Evolutionary conservation across 2,113 vertebrate species (phyloP).

Genomic region (Scartelaos histophorus): DNA sequence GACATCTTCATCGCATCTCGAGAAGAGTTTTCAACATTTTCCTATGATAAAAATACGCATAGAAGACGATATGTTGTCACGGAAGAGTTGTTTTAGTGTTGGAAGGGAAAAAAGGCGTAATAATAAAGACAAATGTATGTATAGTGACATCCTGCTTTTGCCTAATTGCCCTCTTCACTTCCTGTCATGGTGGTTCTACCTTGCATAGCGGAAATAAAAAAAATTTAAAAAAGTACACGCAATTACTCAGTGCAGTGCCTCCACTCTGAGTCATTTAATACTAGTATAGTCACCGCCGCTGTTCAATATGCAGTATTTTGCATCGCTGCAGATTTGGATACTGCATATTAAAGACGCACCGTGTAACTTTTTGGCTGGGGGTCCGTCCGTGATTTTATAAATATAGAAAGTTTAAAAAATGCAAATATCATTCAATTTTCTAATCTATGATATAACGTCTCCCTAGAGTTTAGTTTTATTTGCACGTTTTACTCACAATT

Average conservation of each 20-base stretch:
- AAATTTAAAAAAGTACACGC: constrained; percentile 9
- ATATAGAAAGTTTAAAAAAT: no score
- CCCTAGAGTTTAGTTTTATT: no score
- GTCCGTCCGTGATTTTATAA: no score
- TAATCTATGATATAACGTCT: no score
- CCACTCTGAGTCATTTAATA: constrained; percentile 20
- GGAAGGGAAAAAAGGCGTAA: neutral
- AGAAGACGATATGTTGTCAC: neutral
- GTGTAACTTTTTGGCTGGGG: no score
- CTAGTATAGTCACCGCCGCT: constrained; percentile 11
- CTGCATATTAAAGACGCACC: neutral
- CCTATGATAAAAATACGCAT: neutral
- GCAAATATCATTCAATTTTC: no score
- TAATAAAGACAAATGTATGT: no score
- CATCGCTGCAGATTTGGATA: constrained; percentile 38
- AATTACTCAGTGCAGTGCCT: constrained; percentile 21
- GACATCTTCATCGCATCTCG: neutral
- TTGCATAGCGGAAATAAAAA: neutral
- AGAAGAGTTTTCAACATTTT: neutral
- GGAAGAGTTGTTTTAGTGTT: neutral
- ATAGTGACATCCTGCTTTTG: neutral
- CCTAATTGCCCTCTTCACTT: constrained; percentile 11
- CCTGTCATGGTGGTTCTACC: constrained; percentile 4
- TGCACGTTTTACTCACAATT: no score
- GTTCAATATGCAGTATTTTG: constrained; percentile 12